Evolutionary conservation across 2,797 vertebrate genomes (phyloP).

Genomic region (Paramormyrops hopkinsi): DNA sequence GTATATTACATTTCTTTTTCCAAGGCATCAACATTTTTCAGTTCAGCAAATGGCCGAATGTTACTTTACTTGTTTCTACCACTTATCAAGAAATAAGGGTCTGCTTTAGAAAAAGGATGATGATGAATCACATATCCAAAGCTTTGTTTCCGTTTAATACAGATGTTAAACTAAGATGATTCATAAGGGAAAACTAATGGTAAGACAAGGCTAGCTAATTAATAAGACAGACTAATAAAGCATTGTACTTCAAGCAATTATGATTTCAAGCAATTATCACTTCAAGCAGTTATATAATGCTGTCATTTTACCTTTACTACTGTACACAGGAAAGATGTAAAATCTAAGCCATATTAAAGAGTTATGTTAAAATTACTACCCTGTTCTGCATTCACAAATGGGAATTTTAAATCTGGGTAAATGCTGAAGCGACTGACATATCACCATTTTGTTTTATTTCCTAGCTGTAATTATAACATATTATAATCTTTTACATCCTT

Average conservation of each 20-base stretch:
- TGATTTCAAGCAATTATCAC: not conserved
- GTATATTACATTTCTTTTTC: not conserved
- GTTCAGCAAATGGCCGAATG: not conserved
- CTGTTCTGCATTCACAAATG: not conserved
- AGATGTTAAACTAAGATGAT: not conserved
- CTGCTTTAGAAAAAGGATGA: not conserved
- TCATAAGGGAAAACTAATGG: not conserved
- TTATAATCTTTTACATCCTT: not conserved
- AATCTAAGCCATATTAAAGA: conserved; percentile 4
- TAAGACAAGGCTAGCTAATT: not conserved
- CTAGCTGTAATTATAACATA: not conserved
- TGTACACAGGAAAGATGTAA: not conserved
- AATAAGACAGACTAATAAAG: not conserved
- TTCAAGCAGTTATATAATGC: conserved; percentile 11
- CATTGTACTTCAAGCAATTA: not conserved
- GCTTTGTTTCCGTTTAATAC: not conserved
- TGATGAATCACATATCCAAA: not conserved
- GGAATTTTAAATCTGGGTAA: not conserved
- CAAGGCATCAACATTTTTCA: not conserved
- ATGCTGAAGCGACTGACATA: not conserved
- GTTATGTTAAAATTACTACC: not conserved
- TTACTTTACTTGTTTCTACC: not conserved
- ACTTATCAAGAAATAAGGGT: not conserved
- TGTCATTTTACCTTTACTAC: not conserved
- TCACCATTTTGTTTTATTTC: not conserved